Base-by-base conservation (phyloP, 2,888 invertebrate genomes). In the Dromius quadrimaculatus region DNA sequence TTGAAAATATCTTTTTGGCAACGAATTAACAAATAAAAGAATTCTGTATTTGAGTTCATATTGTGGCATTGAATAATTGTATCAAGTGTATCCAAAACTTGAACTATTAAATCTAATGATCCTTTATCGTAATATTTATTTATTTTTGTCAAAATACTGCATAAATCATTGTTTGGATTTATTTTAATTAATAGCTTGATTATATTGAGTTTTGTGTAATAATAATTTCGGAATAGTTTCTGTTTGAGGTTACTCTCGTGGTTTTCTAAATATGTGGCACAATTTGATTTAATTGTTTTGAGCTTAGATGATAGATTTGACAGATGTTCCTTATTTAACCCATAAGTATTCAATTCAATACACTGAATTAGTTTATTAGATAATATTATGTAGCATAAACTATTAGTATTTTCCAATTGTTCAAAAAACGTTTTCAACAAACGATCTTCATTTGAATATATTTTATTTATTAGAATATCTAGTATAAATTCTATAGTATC, bases 121-220 rank as follows among this genome's bases (percentile, higher is more conserved):
- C 57, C 57, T 43, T 59, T 68, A 34, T 68, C 68, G 15, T 59
- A 68, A 59, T 68, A 68, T 20, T 68, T 54, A 32, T 38, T 43
- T n/a, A 57, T 19, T 23, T 28, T 59, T 20, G 32, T 11, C 20
- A 68, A 32, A 13, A 43, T 45, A 13, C 34, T 32, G 9, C 8
- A 38, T 65, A 23, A 2, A 15, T 41, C 41, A 15, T n/a, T n/a
- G n/a, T n/a, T n/a, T n/a, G n/a, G n/a, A n/a, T n/a, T n/a, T n/a
- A 38, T 36, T 43, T 63, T 15, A 63, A 63, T 20, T 4, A 50
- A 38, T 11, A 65, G 13, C 54, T 65, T 65, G 20, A 22, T 13
- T 54, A 65, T 1, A 19, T 22, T 15, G 8, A 68, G 11, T 41
- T 59, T 59, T 28, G 45, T 19, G 3, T 32, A 32, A 43, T 59